Evolutionary conservation across 1,140 invertebrate genomes (phyloP).

Genomic region (Drosophila mauritiana): DNA sequence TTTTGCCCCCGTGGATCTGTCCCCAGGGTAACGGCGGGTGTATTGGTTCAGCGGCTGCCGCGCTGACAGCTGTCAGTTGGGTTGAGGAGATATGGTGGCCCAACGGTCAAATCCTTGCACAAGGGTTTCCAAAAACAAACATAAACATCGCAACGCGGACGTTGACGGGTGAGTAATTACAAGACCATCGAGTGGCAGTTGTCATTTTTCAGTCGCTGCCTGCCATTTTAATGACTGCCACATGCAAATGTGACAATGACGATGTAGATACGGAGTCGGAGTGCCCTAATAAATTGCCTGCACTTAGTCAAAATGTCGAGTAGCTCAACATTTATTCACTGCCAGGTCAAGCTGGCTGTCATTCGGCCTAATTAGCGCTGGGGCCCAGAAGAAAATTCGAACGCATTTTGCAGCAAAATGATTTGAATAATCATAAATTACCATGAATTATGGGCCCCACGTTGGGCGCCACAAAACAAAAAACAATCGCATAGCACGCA

Average conservation of each 20-base stretch:
- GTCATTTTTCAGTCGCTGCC: slow-evolving; percentile 70
- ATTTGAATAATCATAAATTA: slow-evolving; percentile 79
- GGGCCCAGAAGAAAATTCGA: slow-evolving; percentile 21
- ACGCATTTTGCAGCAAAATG: slow-evolving; percentile 57
- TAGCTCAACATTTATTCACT: slow-evolving; percentile 44
- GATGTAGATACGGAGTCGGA: slow-evolving; percentile 43
- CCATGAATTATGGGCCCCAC: slow-evolving; percentile 61
- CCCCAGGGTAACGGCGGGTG: slow-evolving; percentile 31
- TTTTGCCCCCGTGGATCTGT: background rate
- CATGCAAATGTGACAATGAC: slow-evolving; percentile 76
- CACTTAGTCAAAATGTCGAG: slow-evolving; percentile 58
- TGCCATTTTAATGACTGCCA: slow-evolving; percentile 64
- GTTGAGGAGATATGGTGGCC: background rate
- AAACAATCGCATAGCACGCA: slow-evolving; percentile 34
- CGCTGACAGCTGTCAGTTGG: slow-evolving; percentile 36
- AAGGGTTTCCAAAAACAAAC: slow-evolving; percentile 58
- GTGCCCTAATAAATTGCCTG: slow-evolving; percentile 68
- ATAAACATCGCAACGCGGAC: slow-evolving; percentile 16
- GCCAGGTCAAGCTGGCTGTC: slow-evolving; percentile 63
- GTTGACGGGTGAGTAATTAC: slow-evolving; percentile 64
- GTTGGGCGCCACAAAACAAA: slow-evolving; percentile 28
- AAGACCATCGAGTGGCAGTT: slow-evolving; percentile 62
- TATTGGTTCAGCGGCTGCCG: slow-evolving; percentile 34
- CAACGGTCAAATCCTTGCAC: slow-evolving; percentile 14
- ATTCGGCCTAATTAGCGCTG: slow-evolving; percentile 66